Evolutionary conservation across 2,888 invertebrate species (phyloP).

Genomic region (Chrysopilus asiliformis): DNA sequence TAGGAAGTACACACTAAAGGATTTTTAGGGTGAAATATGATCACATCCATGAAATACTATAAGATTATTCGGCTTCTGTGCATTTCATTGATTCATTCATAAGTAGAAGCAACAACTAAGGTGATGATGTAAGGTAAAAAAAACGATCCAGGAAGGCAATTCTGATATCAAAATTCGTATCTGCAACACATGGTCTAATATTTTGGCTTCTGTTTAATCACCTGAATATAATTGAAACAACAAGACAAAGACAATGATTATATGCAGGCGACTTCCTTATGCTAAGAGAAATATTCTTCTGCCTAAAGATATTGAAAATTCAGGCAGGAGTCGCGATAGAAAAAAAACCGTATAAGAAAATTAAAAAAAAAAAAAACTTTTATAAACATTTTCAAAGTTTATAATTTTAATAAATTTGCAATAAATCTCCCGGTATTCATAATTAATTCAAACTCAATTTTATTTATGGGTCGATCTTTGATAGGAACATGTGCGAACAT

Average conservation of each 20-base stretch:
- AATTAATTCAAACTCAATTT: constrained; percentile 9
- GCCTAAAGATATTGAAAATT: no score
- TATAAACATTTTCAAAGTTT: not conserved
- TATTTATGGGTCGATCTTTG: constrained; percentile 6
- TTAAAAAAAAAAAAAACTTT: not conserved
- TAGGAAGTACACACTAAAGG: constrained; percentile 6
- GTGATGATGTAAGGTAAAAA: not conserved
- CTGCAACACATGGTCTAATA: constrained; percentile 23
- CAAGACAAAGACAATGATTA: constrained; percentile 1
- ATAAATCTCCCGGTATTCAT: constrained; percentile 9
- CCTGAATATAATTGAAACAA: constrained; percentile 20
- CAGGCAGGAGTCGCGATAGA: no score
- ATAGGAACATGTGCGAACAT: no score
- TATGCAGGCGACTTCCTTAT: no score
- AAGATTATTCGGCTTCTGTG: no score
- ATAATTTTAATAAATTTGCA: constrained; percentile 10
- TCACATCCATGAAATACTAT: not conserved
- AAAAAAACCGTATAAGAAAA: not conserved
- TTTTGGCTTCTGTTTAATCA: constrained; percentile 29
- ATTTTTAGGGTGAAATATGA: constrained; percentile 5
- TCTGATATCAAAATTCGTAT: no score
- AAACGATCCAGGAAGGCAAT: no score
- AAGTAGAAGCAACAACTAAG: no score
- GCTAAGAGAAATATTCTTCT: no score
- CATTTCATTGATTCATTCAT: no score